These are phyloP conservation scores for Lacerta viridis DNA, from an alignment of 2,797 vertebrate species.

Conservation along the genomic window DNA sequence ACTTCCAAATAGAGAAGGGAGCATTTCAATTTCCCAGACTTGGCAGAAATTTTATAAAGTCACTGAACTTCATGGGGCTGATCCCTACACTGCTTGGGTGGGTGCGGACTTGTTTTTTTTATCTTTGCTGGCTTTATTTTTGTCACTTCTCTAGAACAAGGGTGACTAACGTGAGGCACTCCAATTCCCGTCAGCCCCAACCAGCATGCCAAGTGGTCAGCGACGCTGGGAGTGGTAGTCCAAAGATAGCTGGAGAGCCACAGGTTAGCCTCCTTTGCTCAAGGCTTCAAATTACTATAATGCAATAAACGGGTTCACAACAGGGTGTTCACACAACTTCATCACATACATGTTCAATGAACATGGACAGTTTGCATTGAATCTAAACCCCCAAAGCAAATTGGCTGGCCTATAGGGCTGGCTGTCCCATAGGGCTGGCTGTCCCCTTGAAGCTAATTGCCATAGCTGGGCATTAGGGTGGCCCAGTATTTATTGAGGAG, in stretches of 20 bases:
- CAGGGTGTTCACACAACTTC: neutral
- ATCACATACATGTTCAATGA: neutral
- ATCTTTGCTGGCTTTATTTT: neutral
- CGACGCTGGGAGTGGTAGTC: too few species aligned
- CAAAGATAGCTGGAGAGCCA: too few species aligned
- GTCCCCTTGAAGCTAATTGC: neutral
- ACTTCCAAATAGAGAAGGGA: neutral
- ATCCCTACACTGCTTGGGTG: neutral
- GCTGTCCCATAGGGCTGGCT: neutral
- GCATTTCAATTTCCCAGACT: neutral
- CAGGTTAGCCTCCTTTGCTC: neutral
- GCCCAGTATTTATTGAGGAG: neutral
- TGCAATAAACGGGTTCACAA: neutral
- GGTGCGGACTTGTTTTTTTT: neutral
- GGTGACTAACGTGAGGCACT: too few species aligned
- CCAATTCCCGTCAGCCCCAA: too few species aligned
- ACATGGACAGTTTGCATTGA: neutral
- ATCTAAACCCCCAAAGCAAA: neutral
- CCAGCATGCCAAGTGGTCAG: too few species aligned
- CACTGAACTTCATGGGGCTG: neutral
- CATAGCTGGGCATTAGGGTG: neutral
- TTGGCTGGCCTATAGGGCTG: neutral
- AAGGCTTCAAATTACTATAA: neutral
- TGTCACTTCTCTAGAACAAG: too few species aligned
- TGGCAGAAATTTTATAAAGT: neutral